Evolutionary conservation across 2,113 vertebrate genomes (phyloP), one percentile per base, ranked within the genome.

Genomic region (Cyprinodon variegatus): DNA sequence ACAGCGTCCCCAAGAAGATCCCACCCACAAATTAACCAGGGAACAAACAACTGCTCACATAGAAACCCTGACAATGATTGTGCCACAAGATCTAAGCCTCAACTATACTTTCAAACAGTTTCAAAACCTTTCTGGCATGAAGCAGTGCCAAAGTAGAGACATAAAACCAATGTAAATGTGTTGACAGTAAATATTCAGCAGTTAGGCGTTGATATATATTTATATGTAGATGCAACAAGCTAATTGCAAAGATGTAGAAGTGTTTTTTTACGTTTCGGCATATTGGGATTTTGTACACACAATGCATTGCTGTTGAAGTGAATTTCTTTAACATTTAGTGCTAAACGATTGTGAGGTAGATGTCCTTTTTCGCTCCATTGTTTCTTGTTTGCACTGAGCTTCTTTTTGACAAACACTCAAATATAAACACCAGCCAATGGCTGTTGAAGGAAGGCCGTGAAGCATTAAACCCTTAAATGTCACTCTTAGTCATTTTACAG

Each of bases 151-250:
- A 92, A 93, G 84, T 77, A 79, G 78, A 77, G 57, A 81, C 69
- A 69, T 87, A 78, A 83, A 69, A 75, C 7, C 17, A 65, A 68
- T 83, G 89, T 89, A 88, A 77, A 92, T 83, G 83, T 89, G 91
- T 83, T 86, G 79, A 87, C 86, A 72, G 67, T 77, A 83, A 87
- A 83, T 77, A 77, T 86, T 85, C 89, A 84, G 90, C 88, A 86
- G 89, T 90, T 90, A 86, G 89, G 79, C 85, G 12, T 92, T 88
- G 91, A 86, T 93, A 90, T 93, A 91, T 93, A 92, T 93, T 93
- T n/a, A n/a, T n/a, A n/a, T 91, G 90, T 92, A 91, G 87, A 92
- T 83, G 82, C 84, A 90, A 91, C 83, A 76, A 91, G 87, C 83
- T 91, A 88, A 89, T 88, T 83, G 87, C 90, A 88, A 86, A 90